These are phyloP conservation scores for Enteromius paludinosus DNA, from an alignment of 2,797 vertebrate genomes.

Conservation along the genomic window DNA sequence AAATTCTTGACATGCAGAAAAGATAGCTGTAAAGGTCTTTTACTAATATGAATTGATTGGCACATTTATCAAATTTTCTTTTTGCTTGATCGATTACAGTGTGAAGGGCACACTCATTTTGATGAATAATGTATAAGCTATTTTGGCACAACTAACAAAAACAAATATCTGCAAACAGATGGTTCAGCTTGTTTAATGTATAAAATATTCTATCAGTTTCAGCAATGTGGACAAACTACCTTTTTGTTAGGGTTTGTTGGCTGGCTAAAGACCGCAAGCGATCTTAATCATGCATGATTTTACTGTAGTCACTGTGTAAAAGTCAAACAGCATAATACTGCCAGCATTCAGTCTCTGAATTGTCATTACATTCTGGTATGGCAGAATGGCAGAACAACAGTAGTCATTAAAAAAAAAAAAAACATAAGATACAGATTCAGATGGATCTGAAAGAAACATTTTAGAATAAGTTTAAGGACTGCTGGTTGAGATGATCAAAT, in stretches of 20 bases:
- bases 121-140: not conserved
- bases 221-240: not conserved
- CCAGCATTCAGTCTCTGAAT: not conserved
- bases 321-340: not conserved
- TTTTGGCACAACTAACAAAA: not conserved
- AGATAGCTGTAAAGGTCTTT: not conserved
- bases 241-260: not conserved
- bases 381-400: not conserved
- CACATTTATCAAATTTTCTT: not conserved
- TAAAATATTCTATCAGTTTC: not conserved
- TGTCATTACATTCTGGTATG: not conserved
- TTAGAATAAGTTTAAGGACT: not conserved
- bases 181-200: not conserved
- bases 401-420: not conserved
- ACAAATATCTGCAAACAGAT: slow-evolving; percentile 5
- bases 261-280: not conserved
- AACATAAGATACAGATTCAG: not conserved
- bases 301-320: not conserved
- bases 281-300: slow-evolving; percentile 6
- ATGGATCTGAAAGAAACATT: no score
- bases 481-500: not conserved
- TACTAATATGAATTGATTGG: not conserved
- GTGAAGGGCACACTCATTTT: not conserved
- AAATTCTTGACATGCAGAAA: slow-evolving; percentile 1
- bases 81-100: not conserved